phyloP scores from a whole-genome alignment of 1,140 invertebrate species.

The Phymastichus coffea region DNA sequence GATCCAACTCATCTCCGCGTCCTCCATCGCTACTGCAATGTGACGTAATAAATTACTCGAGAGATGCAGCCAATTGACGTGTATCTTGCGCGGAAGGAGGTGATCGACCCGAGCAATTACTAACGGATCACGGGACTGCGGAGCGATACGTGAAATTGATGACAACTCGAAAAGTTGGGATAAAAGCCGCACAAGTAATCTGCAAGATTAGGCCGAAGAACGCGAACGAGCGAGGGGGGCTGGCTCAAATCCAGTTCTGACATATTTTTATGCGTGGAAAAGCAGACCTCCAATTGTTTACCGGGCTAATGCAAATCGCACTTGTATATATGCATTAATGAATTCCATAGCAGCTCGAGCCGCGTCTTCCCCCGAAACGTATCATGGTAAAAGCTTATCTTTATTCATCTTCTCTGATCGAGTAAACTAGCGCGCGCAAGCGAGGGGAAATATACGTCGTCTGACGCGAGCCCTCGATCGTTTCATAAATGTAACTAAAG shows the following conservation, averaged over 20 bases:
- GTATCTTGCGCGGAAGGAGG: not conserved
- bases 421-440: conserved; percentile 1
- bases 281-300: conserved; percentile 6
- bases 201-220: no score
- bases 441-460: not conserved
- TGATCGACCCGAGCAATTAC: no score
- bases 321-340: conserved; percentile 19
- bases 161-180: no score
- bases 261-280: conserved; percentile 11
- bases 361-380: not conserved
- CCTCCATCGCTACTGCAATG: no score
- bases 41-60: no score
- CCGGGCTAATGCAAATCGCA: conserved; percentile 20
- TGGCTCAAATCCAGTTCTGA: conserved; percentile 16
- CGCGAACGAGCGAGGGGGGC: no score
- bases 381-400: conserved; percentile 30
- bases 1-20: no score
- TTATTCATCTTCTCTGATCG: conserved; percentile 27
- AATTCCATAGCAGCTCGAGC: conserved; percentile 13
- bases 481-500: conserved; percentile 39
- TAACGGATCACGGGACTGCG: no score
- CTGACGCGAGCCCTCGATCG: conserved; percentile 19
- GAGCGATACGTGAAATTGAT: no score
- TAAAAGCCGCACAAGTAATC: no score
- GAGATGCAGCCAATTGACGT: no score